Conservation (phyloP, 1,140 invertebrate genomes). For the Tyrophagus putrescentiae region DNA sequence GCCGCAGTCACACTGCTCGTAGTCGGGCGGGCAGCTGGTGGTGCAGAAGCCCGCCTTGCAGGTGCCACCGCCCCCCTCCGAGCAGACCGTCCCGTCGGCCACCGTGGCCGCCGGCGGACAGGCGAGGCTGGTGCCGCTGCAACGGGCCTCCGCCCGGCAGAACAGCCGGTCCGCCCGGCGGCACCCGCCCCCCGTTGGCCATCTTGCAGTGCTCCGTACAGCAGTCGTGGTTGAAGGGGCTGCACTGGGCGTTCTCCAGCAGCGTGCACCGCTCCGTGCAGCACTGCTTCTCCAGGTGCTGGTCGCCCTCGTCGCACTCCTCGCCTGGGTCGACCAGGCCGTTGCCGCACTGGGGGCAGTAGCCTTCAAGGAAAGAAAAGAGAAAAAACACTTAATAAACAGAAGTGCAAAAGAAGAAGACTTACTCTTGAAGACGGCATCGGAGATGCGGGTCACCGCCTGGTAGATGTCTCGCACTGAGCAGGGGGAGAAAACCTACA, state of each 20-base stretch:
- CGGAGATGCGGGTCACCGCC: background rate
- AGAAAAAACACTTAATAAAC: background rate
- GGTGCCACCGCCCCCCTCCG: background rate
- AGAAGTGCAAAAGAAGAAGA: background rate
- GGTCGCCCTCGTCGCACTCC: background rate
- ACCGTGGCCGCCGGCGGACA: background rate
- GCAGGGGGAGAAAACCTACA: background rate
- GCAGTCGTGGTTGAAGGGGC: constrained; percentile 3
- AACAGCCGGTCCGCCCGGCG: background rate
- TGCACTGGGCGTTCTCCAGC: background rate
- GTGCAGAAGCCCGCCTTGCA: background rate
- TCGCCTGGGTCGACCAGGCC: background rate
- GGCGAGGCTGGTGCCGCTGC: background rate
- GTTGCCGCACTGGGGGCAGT: background rate
- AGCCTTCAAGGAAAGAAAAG: background rate
- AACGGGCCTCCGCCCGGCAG: background rate
- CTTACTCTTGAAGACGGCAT: background rate
- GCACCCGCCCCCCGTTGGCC: background rate
- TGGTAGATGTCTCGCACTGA: background rate
- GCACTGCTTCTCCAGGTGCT: background rate
- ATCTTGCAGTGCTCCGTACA: background rate
- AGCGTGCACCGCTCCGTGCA: background rate
- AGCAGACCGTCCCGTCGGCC: background rate
- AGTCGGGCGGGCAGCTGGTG: background rate
- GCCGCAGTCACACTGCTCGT: background rate